These are phyloP conservation scores for Orchestes rusci DNA, from an alignment of 2,888 invertebrate genomes.

Conservation along the genomic window DNA sequence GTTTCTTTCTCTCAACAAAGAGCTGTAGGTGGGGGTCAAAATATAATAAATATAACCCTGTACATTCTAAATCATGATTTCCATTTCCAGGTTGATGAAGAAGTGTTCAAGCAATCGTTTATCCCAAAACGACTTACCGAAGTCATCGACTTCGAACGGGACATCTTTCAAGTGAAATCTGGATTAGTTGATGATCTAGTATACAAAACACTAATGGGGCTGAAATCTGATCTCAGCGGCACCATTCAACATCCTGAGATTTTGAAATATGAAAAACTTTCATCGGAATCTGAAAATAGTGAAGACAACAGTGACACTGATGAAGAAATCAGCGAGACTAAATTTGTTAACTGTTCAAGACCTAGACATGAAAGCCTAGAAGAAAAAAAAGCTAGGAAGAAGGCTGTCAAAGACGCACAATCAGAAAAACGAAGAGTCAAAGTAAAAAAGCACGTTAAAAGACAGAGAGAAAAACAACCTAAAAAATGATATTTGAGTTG, in stretches of 20 bases:
- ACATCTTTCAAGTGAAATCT: slow-evolving; percentile 71
- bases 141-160: slow-evolving; percentile 79
- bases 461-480: slow-evolving; percentile 66
- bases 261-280: slow-evolving; percentile 46
- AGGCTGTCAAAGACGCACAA: slow-evolving; percentile 78
- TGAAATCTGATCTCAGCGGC: slow-evolving; percentile 72
- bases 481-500: slow-evolving; percentile 37
- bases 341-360: slow-evolving; percentile 58
- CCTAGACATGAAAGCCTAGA: slow-evolving; percentile 75
- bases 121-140: slow-evolving; percentile 91
- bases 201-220: slow-evolving; percentile 81
- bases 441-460: slow-evolving; percentile 90
- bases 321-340: slow-evolving; percentile 41
- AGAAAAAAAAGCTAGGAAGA: slow-evolving; percentile 78
- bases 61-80: no score
- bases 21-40: no score
- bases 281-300: slow-evolving; percentile 36
- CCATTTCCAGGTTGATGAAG: slow-evolving; percentile 68
- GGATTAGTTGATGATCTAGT: slow-evolving; percentile 66
- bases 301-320: slow-evolving; percentile 23
- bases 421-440: slow-evolving; percentile 85
- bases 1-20: no score
- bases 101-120: slow-evolving; percentile 87
- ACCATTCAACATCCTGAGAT: slow-evolving; percentile 61
- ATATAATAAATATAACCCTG: no score